Evolutionary conservation across 2,888 invertebrate species (phyloP), one percentile per base, ranked within the genome.

Genomic region (Dascillus cervinus): DNA sequence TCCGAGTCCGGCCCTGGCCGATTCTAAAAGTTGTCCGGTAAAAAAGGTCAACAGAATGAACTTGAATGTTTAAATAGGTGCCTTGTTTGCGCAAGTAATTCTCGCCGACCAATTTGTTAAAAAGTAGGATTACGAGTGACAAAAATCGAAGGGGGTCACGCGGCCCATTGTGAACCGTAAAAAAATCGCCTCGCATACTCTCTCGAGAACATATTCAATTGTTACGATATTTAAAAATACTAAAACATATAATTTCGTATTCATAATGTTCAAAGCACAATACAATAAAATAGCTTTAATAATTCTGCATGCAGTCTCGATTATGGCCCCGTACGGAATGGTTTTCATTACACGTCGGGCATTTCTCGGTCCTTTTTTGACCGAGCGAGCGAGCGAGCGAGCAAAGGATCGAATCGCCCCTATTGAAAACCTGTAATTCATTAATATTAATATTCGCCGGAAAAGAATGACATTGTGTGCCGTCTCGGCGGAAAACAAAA

Each of bases 191-290:
- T n/a, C n/a, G 8, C 17, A 17, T 17, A 8, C 53, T 55, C 50
- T 52, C 46, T 55, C 50, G 46, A 54, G 51, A 47, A 42, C 50
- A 50, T 52, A 53, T 60, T 60, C 59, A 58, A 60, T 60, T 60
- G 60, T 60, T 59, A 49, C 53, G 46, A 53, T 55, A 54, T 52
- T 49, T 46, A 50, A 54, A 56, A 56, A 60, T 58, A 53, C 43
- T 47, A 50, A 55, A 58, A 57, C 56, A 52, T 55, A 57, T 55
- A 60, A 60, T 60, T 60, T 60, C 52, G 52, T 60, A 60, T 60
- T 60, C 60, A 60, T 60, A 60, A 58, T 58, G 57, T 55, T 50
- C 55, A 41, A 47, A 49, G 46, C 39, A 55, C 55, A 58, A 56
- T 56, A 50, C 55, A 46, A 50, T 49, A 49, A 51, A 51, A 48